phyloP scores from a whole-genome alignment of 2,113 vertebrate genomes.

The Pelusios castaneus region DNA sequence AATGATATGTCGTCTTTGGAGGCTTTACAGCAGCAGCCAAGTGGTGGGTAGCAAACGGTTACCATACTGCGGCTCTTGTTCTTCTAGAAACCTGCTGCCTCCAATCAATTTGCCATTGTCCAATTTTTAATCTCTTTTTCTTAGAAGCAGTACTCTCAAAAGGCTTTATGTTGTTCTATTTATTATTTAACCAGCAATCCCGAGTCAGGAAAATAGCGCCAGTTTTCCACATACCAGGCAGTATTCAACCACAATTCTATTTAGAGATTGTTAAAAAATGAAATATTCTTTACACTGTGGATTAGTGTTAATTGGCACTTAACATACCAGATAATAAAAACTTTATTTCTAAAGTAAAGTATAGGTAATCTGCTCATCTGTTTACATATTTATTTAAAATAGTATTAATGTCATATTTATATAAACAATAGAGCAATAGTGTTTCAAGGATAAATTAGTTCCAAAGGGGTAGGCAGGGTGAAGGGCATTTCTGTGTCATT shows the following conservation, averaged over 20 bases:
- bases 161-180: not conserved
- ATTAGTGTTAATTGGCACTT: not conserved
- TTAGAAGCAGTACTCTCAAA: not conserved
- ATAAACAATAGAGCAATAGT: not conserved
- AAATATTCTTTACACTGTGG: not conserved
- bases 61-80: not conserved
- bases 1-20: not conserved
- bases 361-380: not conserved
- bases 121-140: not conserved
- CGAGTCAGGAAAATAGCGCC: fast-evolving
- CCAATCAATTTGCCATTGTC: not conserved
- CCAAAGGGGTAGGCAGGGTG: too few species aligned
- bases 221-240: not conserved
- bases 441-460: not conserved
- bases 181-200: not conserved
- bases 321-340: not conserved
- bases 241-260: not conserved
- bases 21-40: not conserved
- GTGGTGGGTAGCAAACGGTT: not conserved
- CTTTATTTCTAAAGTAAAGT: not conserved
- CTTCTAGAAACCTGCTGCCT: not conserved
- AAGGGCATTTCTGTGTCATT: too few species aligned
- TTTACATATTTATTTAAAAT: not conserved
- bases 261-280: not conserved
- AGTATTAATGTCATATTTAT: slow-evolving; percentile 6